phyloP scores from a whole-genome alignment of 2,797 vertebrate genomes.

The Coilia nasus region DNA sequence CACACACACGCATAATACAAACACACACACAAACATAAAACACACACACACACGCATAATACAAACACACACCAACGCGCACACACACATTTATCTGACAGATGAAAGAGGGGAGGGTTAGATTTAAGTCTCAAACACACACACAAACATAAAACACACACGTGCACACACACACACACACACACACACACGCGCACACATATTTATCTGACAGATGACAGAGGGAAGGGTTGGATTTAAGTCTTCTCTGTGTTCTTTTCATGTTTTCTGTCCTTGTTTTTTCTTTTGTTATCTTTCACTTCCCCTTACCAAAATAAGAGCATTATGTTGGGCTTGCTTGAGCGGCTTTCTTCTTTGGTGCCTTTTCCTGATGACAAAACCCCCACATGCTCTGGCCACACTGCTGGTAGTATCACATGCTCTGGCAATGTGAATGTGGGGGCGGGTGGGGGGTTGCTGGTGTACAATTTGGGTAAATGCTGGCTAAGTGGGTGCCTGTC shows the following conservation, averaged over 20 bases:
- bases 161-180: slow-evolving; percentile 57
- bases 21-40: too few relatives aligned
- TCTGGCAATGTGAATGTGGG: background rate
- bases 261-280: background rate
- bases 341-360: background rate
- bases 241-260: too few relatives aligned
- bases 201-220: too few relatives aligned
- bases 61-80: too few relatives aligned
- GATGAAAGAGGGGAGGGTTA: too few relatives aligned
- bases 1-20: too few relatives aligned
- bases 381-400: background rate
- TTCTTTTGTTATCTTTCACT: background rate
- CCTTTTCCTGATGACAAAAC: background rate
- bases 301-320: background rate
- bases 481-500: background rate
- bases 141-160: slow-evolving; percentile 66
- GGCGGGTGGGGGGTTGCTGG: background rate
- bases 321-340: background rate
- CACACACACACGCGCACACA: too few relatives aligned
- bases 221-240: too few relatives aligned
- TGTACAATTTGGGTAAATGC: slow-evolving; percentile 19
- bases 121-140: too few relatives aligned
- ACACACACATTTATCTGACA: too few relatives aligned
- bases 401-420: slow-evolving; percentile 5
- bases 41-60: too few relatives aligned